Evolutionary conservation across 2,888 invertebrate genomes (phyloP).

Genomic region (Scaptomyza reducta): DNA sequence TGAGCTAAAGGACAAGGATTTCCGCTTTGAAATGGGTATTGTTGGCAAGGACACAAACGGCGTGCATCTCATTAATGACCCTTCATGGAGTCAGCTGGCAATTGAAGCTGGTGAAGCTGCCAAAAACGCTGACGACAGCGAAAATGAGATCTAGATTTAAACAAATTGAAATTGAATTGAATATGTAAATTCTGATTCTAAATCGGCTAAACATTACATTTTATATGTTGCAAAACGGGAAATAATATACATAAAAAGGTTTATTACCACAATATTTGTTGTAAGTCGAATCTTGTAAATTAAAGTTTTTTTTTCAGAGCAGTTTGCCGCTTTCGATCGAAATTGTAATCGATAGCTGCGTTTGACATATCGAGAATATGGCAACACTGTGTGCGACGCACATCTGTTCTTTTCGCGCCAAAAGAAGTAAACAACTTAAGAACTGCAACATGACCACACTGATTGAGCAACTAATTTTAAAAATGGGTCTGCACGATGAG

Average conservation of each 20-base stretch:
- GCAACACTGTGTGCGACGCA: constrained; percentile 17
- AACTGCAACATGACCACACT: constrained; percentile 70
- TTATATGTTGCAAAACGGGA: constrained; percentile 32
- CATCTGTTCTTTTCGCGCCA: constrained; percentile 47
- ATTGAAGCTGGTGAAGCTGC: constrained; percentile 92
- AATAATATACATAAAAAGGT: constrained; percentile 31
- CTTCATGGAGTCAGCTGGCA: constrained; percentile 92
- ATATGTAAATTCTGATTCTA: constrained; percentile 43
- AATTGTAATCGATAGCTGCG: neutral
- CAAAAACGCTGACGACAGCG: constrained; percentile 87
- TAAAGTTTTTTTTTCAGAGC: neutral
- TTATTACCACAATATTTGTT: neutral
- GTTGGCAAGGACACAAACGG: constrained; percentile 93
- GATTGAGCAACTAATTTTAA: constrained; percentile 78
- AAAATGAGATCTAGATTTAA: constrained; percentile 85
- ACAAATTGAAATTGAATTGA: constrained; percentile 25
- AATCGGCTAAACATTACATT: constrained; percentile 38
- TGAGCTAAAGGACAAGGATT: constrained; percentile 93
- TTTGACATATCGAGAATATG: neutral
- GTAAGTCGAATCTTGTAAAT: neutral
- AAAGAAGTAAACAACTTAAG: constrained; percentile 31
- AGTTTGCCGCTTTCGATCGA: no score
- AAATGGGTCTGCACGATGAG: constrained; percentile 81
- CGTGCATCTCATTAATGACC: constrained; percentile 92
- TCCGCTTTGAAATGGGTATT: constrained; percentile 98